These are phyloP conservation scores for Spheniscus humboldti DNA, from an alignment of 2,797 vertebrate genomes.

Conservation along the genomic window DNA sequence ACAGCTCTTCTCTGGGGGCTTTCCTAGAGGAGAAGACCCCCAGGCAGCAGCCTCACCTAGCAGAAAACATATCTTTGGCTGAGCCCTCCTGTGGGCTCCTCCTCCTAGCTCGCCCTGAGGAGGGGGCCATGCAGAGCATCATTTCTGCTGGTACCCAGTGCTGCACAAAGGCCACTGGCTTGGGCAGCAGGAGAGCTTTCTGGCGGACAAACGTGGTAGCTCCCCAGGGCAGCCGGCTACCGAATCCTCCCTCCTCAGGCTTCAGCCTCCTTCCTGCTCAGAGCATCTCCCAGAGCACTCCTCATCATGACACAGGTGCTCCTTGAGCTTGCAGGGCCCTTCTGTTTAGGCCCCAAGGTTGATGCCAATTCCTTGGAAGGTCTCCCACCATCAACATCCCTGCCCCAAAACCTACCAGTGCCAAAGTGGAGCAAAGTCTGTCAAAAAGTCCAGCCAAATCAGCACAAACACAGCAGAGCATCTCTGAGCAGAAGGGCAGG, in stretches of 20 bases:
- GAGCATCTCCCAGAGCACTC: background rate
- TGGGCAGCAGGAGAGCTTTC: background rate
- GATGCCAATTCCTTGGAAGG: background rate
- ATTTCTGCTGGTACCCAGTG: background rate
- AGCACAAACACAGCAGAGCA: background rate
- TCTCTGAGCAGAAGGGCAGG: background rate
- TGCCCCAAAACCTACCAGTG: background rate
- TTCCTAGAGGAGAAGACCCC: background rate
- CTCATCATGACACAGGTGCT: background rate
- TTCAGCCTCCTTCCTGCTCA: background rate
- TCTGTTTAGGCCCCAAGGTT: background rate
- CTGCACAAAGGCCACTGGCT: rapidly evolving
- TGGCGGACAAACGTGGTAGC: rapidly evolving
- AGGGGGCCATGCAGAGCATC: rapidly evolving
- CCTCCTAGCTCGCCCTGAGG: rapidly evolving
- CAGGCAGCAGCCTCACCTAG: background rate
- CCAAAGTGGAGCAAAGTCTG: background rate
- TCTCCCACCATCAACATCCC: too few species aligned
- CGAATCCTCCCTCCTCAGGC: background rate
- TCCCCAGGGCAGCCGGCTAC: background rate
- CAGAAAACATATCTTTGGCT: background rate
- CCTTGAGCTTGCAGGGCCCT: background rate
- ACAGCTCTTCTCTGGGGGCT: background rate
- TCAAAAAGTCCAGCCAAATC: background rate
- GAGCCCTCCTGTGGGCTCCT: background rate